Conservation (phyloP, 2,113 vertebrate genomes). For the Oncorhynchus kisutch region DNA sequence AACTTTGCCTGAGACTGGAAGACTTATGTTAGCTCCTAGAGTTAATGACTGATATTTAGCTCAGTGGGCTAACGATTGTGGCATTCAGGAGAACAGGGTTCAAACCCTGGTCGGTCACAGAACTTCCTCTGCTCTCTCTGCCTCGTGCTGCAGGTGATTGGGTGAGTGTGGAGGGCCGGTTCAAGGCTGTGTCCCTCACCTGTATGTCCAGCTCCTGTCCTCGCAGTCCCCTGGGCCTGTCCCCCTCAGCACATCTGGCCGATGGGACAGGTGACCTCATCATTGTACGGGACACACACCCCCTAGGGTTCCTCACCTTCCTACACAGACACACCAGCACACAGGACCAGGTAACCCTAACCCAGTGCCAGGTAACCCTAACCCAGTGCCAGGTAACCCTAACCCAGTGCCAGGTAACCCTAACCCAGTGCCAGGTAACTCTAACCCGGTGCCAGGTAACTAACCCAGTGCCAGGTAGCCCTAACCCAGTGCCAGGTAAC, state of each 20-base stretch:
- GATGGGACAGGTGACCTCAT: conserved; percentile 82
- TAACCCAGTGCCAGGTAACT: too few species aligned
- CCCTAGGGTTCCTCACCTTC: conserved; percentile 73
- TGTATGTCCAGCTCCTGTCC: conserved; percentile 83
- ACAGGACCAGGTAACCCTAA: conserved; percentile 72
- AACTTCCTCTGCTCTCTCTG: neutral
- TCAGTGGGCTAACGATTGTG: neutral
- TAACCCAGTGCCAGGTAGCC: too few species aligned
- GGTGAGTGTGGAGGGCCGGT: conserved; percentile 70
- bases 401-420: too few species aligned
- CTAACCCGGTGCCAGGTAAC: too few species aligned
- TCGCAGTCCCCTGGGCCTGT: conserved; percentile 78
- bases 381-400: too few species aligned
- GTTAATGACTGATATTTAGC: too few species aligned
- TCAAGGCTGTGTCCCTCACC: conserved; percentile 77
- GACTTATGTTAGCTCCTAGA: too few species aligned
- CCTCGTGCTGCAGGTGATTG: conserved; percentile 56
- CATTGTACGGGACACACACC: conserved; percentile 74
- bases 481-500: too few species aligned
- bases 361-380: too few species aligned
- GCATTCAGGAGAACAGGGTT: neutral
- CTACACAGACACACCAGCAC: conserved; percentile 77
- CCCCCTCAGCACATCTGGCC: conserved; percentile 80
- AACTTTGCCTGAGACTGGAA: too few species aligned
- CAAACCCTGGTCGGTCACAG: too few species aligned